Conservation (phyloP, 2,113 vertebrate species). For the Petaurus breviceps region DNA sequence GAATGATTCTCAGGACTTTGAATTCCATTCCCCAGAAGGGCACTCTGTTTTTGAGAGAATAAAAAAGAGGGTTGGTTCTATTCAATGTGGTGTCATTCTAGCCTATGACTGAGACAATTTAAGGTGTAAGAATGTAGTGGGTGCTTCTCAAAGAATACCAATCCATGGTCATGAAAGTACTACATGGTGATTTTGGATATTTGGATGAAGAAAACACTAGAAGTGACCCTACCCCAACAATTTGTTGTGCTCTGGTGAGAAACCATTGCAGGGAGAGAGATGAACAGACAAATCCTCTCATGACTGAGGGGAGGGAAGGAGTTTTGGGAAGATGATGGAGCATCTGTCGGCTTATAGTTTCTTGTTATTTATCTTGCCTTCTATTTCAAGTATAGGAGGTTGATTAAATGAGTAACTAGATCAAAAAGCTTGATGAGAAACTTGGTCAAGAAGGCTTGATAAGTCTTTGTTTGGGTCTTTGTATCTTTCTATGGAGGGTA, state of each 20-base stretch:
- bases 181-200: background rate
- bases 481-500: too few species aligned
- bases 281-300: background rate
- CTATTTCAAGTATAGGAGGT: too few species aligned
- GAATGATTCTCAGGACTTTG: background rate
- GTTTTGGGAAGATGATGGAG: too few species aligned
- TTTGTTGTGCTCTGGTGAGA: background rate
- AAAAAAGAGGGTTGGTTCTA: background rate
- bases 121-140: background rate
- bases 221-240: background rate
- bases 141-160: background rate
- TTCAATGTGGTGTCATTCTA: background rate
- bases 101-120: background rate
- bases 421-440: too few species aligned
- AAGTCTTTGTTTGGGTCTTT: too few species aligned
- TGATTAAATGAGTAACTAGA: too few species aligned
- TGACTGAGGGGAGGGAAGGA: too few species aligned
- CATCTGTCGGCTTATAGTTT: too few species aligned
- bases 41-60: background rate
- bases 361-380: too few species aligned
- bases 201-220: background rate
- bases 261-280: background rate
- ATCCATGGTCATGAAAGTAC: background rate
- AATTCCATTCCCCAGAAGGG: background rate
- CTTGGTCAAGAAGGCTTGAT: too few species aligned